Conservation (phyloP, 2,888 invertebrate genomes). For the Empis stercorea region DNA sequence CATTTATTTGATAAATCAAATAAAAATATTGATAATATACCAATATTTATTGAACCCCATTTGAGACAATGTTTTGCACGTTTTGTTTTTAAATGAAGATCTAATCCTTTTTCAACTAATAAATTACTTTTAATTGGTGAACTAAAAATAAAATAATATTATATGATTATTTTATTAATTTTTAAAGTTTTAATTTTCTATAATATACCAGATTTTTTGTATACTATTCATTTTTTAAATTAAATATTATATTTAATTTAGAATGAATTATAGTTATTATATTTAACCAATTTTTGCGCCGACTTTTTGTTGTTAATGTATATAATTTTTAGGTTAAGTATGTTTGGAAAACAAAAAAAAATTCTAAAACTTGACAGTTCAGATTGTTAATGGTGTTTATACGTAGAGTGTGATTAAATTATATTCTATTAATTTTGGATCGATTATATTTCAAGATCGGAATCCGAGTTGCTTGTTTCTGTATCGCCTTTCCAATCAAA, state of each 20-base stretch:
- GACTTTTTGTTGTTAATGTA: constrained; percentile 5
- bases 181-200: too few relatives aligned
- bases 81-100: constrained; percentile 22
- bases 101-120: constrained; percentile 23
- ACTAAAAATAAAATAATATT: constrained; percentile 13
- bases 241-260: not conserved
- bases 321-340: constrained; percentile 5
- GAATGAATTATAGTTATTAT: not conserved
- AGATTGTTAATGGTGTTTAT: too few relatives aligned
- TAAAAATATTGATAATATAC: constrained; percentile 22
- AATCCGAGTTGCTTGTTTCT: too few relatives aligned
- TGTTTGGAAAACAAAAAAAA: not conserved
- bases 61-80: constrained; percentile 24
- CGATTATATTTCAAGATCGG: too few relatives aligned
- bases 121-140: constrained; percentile 19
- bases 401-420: too few relatives aligned
- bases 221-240: constrained; percentile 11
- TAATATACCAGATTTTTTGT: constrained; percentile 9
- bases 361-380: too few relatives aligned
- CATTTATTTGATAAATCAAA: constrained; percentile 29
- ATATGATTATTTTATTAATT: too few relatives aligned
- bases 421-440: too few relatives aligned
- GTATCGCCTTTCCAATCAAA: too few relatives aligned
- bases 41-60: constrained; percentile 28
- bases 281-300: not conserved